Conservation (phyloP, 2,888 invertebrate species). For the Apoderus coryli region DNA sequence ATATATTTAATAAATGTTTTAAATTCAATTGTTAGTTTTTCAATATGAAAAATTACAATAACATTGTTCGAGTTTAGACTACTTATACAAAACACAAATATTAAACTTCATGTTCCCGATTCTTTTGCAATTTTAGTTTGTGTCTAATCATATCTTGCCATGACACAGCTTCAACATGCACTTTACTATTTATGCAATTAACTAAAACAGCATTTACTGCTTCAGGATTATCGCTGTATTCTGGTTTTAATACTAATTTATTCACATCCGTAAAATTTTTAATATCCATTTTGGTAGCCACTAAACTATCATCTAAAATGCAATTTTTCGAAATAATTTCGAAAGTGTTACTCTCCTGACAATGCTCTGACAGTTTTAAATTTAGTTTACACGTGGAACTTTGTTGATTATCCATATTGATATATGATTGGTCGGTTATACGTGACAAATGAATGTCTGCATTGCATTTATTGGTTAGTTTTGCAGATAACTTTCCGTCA, state of each 20-base stretch:
- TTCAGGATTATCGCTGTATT: no score
- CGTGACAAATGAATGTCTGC: slow-evolving; percentile 28
- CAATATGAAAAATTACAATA: no score
- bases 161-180: slow-evolving; percentile 20
- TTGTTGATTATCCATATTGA: no score
- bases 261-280: slow-evolving; percentile 12
- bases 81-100: no score
- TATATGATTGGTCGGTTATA: no score
- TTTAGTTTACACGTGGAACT: slow-evolving; percentile 23
- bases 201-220: slow-evolving; percentile 15
- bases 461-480: slow-evolving; percentile 22
- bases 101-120: no score
- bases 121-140: slow-evolving; percentile 19
- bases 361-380: slow-evolving; percentile 25
- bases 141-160: slow-evolving; percentile 24
- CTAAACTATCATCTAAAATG: slow-evolving; percentile 16
- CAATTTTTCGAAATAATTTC: slow-evolving; percentile 17
- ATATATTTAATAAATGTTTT: no score
- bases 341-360: slow-evolving; percentile 22
- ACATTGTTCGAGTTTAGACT: no score
- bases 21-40: no score
- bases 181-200: slow-evolving; percentile 19
- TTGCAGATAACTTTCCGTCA: slow-evolving; percentile 27
- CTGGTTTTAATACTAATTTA: slow-evolving; percentile 16
- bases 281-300: slow-evolving; percentile 17